phyloP scores from a whole-genome alignment of 2,113 vertebrate species.

The Microtus montanus region DNA sequence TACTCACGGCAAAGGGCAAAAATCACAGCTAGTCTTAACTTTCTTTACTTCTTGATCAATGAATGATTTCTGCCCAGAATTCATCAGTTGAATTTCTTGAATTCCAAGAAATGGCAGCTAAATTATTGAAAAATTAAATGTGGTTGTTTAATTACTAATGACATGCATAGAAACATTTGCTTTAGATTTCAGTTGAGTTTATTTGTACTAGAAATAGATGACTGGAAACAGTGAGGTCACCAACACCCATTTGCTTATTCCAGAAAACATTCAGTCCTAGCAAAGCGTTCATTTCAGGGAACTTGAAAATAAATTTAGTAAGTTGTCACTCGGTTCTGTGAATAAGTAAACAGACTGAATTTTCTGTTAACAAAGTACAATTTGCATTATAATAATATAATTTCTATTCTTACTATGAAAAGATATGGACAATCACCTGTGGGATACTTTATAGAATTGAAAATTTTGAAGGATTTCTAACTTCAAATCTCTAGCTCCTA shows the following conservation, averaged over 20 bases:
- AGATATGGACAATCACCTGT: constrained; percentile 9
- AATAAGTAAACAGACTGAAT: constrained; percentile 12
- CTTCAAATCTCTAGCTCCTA: not conserved
- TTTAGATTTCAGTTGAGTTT: constrained; percentile 44
- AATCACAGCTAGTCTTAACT: constrained; percentile 7
- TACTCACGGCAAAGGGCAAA: not conserved
- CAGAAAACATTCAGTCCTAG: not conserved
- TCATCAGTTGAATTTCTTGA: not conserved
- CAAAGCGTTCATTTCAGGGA: constrained; percentile 19
- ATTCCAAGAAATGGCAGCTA: not conserved
- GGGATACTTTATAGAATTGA: not conserved
- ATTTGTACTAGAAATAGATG: constrained; percentile 38
- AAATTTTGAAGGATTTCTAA: constrained; percentile 21
- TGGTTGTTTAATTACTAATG: not conserved
- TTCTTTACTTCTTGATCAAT: constrained; percentile 6
- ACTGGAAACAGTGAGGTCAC: not conserved
- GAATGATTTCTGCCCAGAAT: not conserved
- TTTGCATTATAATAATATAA: not conserved
- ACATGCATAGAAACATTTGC: not conserved
- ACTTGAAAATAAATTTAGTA: constrained; percentile 41
- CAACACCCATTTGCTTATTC: not conserved
- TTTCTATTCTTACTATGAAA: not conserved
- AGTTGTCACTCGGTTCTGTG: not conserved
- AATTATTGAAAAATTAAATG: constrained; percentile 21
- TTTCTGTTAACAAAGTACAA: not conserved